These are phyloP conservation scores for Nycteola revayana DNA, from an alignment of 2,888 invertebrate species.

Conservation along the genomic window DNA sequence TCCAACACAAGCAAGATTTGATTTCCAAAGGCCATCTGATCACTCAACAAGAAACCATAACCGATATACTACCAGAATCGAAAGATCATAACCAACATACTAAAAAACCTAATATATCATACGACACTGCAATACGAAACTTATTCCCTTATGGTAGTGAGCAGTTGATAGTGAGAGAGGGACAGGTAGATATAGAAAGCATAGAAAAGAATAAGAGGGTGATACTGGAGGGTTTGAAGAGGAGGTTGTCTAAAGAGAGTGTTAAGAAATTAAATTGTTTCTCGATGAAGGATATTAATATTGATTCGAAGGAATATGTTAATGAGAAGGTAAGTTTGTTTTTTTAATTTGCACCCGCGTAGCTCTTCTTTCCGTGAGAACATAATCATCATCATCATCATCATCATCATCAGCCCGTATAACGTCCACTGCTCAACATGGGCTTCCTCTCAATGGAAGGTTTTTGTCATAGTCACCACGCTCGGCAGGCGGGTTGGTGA, in stretches of 20 bases:
- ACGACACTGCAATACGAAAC: conserved; percentile 27
- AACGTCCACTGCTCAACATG: too few relatives aligned
- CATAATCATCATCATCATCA: too few relatives aligned
- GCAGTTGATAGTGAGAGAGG: conserved; percentile 38
- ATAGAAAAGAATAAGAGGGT: conserved; percentile 66
- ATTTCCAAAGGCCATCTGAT: conserved; percentile 50
- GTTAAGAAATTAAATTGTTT: conserved; percentile 63
- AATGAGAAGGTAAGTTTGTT: conserved; percentile 51
- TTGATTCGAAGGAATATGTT: conserved; percentile 55
- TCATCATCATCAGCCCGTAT: too few relatives aligned
- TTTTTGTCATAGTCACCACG: too few relatives aligned
- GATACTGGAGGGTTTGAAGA: conserved; percentile 49
- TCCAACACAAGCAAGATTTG: conserved; percentile 53
- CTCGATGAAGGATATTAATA: conserved; percentile 72
- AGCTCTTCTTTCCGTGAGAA: too few relatives aligned
- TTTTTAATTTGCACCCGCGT: too few relatives aligned
- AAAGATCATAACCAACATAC: conserved; percentile 25
- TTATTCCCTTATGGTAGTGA: conserved; percentile 57
- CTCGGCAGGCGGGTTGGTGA: too few relatives aligned
- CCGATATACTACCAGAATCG: conserved; percentile 51
- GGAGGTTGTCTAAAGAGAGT: conserved; percentile 40
- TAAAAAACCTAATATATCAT: conserved; percentile 10
- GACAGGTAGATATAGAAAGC: conserved; percentile 55
- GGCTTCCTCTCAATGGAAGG: too few relatives aligned
- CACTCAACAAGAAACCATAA: conserved; percentile 38